Conservation (phyloP, 2,888 invertebrate genomes). For the Diabrotica balteata region DNA sequence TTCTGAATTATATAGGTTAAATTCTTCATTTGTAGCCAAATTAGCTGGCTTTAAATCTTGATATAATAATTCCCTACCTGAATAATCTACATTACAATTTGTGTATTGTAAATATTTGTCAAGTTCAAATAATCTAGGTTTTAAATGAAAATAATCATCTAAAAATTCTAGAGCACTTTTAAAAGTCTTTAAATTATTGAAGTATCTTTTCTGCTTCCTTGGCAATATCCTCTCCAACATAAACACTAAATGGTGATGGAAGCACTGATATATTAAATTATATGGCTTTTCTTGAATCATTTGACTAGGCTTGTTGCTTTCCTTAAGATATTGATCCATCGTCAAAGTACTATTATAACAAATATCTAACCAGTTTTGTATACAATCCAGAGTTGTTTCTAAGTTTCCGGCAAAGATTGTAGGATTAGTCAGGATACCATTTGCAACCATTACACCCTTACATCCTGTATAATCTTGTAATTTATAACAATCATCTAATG, state of each 20-base stretch:
- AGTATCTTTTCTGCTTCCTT: constrained; percentile 74
- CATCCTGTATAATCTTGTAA: constrained; percentile 74
- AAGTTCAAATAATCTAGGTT: constrained; percentile 53
- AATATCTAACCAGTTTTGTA: constrained; percentile 82
- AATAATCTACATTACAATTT: constrained; percentile 47
- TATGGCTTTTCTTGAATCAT: constrained; percentile 63
- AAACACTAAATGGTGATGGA: constrained; percentile 96
- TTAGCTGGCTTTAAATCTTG: constrained; percentile 41
- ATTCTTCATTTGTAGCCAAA: constrained; percentile 21
- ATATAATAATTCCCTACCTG: constrained; percentile 44
- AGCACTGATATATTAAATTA: constrained; percentile 77
- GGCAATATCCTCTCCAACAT: constrained; percentile 88
- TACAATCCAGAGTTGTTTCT: constrained; percentile 76
- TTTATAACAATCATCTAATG: constrained; percentile 72
- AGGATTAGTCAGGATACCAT: constrained; percentile 90
- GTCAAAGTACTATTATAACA: constrained; percentile 64
- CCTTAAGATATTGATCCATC: constrained; percentile 37
- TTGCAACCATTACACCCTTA: constrained; percentile 91
- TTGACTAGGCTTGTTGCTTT: constrained; percentile 23
- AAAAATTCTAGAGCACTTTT: constrained; percentile 76
- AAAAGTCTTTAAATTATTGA: constrained; percentile 78
- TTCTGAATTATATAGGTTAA: constrained; percentile 39
- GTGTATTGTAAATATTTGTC: constrained; percentile 46
- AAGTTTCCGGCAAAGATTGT: constrained; percentile 80
- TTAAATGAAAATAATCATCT: constrained; percentile 64